Base-by-base conservation (phyloP, 2,113 vertebrate species). In the Etheostoma spectabile region DNA sequence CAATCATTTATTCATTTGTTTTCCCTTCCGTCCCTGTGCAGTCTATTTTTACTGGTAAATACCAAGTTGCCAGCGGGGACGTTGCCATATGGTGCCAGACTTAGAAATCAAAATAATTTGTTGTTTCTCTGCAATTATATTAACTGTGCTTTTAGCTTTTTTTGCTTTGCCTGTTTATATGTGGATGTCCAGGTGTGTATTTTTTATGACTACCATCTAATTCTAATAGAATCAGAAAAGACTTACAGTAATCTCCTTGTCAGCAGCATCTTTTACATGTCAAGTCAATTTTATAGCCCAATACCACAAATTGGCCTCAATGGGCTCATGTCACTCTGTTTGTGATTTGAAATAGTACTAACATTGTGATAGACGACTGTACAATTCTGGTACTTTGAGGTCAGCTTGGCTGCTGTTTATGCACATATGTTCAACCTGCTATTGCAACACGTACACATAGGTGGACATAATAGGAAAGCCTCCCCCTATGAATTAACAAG, bases 1-100 rank as follows among this genome's bases (percentile, higher is more conserved):
- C 27, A 62, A 86, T 83, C 11, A 91, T 88, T 92, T 84, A 90
- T 93, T 93, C 71, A 90, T 91, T 88, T 84, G 66, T 60, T 84
- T 85, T 66, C 49, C 53, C 42, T 71, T 77, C 70, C 51, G 27
- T 66, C 64, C 21, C 30, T 52, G 16, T 60, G 19, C 46, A n/a
- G 46, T 66, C 74, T 90, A 76, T 88, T 92, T 88, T 81, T 91
- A 59, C 59, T 68, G 60, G 68, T 83, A 75, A 85, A 86, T 71
- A 60, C 61, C 67, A 62, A 65, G 53, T 42, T 75, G 57, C 62
- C 77, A 83, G 33, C 35, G 15, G 59, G 64, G 63, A 52, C 52
- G 7, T 46, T 52, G 55, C 51, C 38, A 18, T 15, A n/a, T 51
- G 6, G 18, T 49, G 73, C 61, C 24, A 59, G 27, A 71, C 16